Conservation (phyloP, 2,888 invertebrate species). For the Chrysolina americana region DNA sequence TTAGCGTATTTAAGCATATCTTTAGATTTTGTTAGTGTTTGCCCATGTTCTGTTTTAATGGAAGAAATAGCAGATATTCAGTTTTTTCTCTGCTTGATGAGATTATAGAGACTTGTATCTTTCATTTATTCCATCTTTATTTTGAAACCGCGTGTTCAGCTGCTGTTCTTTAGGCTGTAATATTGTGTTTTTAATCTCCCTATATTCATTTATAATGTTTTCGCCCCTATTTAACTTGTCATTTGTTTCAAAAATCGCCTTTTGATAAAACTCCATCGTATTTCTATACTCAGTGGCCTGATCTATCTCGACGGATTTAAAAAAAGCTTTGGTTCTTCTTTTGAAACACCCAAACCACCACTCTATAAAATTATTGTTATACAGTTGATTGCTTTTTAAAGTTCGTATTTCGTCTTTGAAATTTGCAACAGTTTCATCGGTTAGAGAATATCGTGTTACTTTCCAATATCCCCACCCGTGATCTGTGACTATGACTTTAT, state of each 20-base stretch:
- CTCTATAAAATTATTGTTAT: neutral
- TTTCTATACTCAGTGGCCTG: neutral
- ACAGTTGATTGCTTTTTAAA: neutral
- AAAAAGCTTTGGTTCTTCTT: neutral
- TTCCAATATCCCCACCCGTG: conserved; percentile 27
- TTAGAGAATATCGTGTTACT: neutral
- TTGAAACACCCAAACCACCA: conserved; percentile 15
- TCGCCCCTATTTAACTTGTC: neutral
- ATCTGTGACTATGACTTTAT: neutral
- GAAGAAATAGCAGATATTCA: neutral
- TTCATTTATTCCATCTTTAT: too few species aligned
- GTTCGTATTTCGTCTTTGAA: conserved; percentile 8
- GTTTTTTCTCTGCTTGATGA: neutral
- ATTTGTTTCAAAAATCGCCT: neutral
- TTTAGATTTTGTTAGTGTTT: neutral
- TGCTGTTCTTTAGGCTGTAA: conserved; percentile 2
- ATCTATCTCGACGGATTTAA: neutral
- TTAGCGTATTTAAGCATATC: neutral
- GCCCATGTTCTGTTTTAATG: neutral
- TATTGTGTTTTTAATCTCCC: conserved; percentile 4
- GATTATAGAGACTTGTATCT: too few species aligned
- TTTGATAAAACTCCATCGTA: conserved; percentile 1
- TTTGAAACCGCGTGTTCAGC: neutral
- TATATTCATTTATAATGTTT: conserved; percentile 3
- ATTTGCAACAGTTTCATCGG: neutral